A percentile compares a stretch with the other conserved stretches of the same genome.
Evolutionary conservation across 2,797 vertebrate genomes (phyloP).

Genomic region (Percopsis omiscomaycus): DNA sequence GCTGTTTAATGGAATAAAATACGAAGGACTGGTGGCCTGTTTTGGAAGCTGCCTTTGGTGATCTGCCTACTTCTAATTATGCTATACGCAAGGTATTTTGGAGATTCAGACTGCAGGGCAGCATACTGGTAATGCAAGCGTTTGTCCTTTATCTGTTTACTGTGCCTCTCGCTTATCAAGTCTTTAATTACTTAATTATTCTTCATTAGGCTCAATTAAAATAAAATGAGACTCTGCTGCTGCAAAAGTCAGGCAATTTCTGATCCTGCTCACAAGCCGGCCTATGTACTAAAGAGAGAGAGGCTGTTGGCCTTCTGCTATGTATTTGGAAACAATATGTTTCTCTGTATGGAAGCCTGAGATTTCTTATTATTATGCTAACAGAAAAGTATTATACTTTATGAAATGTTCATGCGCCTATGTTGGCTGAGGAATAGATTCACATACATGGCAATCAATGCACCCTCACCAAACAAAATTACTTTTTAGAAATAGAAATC

Average conservation of each 20-base stretch:
- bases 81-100: conserved; percentile 32
- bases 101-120: conserved; percentile 49
- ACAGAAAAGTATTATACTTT: conserved; percentile 79
- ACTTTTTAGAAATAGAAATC: conserved; percentile 85
- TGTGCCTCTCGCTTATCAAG: conserved; percentile 70
- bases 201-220: conserved; percentile 82
- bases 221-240: conserved; percentile 67
- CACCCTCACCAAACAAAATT: conserved; percentile 81
- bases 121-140: conserved; percentile 61
- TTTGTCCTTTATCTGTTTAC: conserved; percentile 76
- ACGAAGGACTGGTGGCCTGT: conserved; percentile 41
- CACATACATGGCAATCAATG: conserved; percentile 82
- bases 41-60: conserved; percentile 57
- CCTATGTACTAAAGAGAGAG: conserved; percentile 60
- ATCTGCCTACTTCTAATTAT: conserved; percentile 55
- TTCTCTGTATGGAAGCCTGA: conserved; percentile 77
- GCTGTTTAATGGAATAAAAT: conserved; percentile 56
- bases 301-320: conserved; percentile 64
- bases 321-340: conserved; percentile 69
- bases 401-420: conserved; percentile 74
- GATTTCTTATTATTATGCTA: conserved; percentile 80
- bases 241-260: conserved; percentile 66
- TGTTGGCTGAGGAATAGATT: conserved; percentile 77
- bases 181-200: conserved; percentile 84
- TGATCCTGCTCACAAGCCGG: conserved; percentile 53